Evolutionary conservation across 2,113 vertebrate genomes (phyloP).

Genomic region (Dromas ardeola): DNA sequence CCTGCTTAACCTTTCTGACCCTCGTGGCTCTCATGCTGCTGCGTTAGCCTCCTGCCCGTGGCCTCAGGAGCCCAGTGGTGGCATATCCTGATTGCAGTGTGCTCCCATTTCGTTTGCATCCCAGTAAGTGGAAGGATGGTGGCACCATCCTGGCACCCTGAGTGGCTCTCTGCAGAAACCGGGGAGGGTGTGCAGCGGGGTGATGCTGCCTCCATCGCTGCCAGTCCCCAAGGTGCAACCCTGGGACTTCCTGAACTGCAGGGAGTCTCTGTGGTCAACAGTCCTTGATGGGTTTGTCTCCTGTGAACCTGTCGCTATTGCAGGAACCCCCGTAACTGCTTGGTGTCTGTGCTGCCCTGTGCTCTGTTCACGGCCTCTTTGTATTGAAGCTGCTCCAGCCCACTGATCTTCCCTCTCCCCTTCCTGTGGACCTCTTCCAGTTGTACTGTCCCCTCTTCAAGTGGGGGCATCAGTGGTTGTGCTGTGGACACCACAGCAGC

Average conservation of each 20-base stretch:
- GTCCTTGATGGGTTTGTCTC: neutral
- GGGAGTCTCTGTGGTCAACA: neutral
- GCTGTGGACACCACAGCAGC: neutral
- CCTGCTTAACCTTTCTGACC: fast-evolving
- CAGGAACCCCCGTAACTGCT: fast-evolving
- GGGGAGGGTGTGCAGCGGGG: fast-evolving
- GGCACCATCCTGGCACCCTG: neutral
- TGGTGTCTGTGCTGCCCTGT: neutral
- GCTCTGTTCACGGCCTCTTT: neutral
- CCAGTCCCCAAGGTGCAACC: neutral
- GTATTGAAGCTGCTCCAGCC: neutral
- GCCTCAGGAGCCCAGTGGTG: neutral
- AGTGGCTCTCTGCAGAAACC: neutral
- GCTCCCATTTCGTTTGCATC: neutral
- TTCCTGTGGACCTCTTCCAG: neutral
- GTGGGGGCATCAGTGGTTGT: neutral
- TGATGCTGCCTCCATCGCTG: neutral
- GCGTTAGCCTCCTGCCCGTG: neutral
- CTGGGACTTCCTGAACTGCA: neutral
- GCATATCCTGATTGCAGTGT: fast-evolving
- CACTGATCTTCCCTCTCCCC: neutral
- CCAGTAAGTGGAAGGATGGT: neutral
- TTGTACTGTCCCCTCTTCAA: neutral
- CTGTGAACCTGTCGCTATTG: neutral
- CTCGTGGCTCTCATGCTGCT: fast-evolving